phyloP scores from a whole-genome alignment of 2,113 vertebrate species.

The Acrocephalus arundinaceus region DNA sequence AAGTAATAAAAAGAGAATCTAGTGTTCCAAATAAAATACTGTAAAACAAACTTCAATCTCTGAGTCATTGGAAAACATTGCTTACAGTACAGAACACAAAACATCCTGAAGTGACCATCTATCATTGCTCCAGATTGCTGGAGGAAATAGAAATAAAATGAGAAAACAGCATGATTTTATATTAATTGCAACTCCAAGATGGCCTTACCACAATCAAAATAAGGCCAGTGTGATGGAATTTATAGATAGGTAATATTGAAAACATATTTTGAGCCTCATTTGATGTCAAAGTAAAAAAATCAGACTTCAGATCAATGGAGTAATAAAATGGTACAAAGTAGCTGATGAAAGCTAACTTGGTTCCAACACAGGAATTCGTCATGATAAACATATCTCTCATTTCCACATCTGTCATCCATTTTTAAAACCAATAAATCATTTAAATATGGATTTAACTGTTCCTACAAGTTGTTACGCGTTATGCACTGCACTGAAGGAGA shows the following conservation, averaged over 20 bases:
- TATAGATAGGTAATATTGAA: constrained; percentile 26
- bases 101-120: background rate
- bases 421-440: constrained; percentile 31
- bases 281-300: constrained; percentile 34
- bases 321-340: constrained; percentile 47
- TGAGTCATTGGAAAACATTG: constrained; percentile 13
- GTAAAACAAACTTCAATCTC: background rate
- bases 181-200: constrained; percentile 33
- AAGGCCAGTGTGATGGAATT: constrained; percentile 11
- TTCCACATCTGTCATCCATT: constrained; percentile 46
- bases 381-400: constrained; percentile 29
- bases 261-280: constrained; percentile 27
- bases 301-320: constrained; percentile 28
- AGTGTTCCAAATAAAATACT: constrained; percentile 18
- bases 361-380: constrained; percentile 36
- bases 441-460: constrained; percentile 36
- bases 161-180: background rate
- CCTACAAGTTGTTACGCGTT: background rate
- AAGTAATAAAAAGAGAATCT: background rate
- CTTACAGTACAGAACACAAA: constrained; percentile 21
- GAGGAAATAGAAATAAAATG: constrained; percentile 20
- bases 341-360: constrained; percentile 50
- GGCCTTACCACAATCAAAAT: constrained; percentile 5
- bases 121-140: background rate
- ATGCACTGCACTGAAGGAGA: background rate